Base-by-base conservation (phyloP, 2,888 invertebrate species). In the Lochmaea capreae region DNA sequence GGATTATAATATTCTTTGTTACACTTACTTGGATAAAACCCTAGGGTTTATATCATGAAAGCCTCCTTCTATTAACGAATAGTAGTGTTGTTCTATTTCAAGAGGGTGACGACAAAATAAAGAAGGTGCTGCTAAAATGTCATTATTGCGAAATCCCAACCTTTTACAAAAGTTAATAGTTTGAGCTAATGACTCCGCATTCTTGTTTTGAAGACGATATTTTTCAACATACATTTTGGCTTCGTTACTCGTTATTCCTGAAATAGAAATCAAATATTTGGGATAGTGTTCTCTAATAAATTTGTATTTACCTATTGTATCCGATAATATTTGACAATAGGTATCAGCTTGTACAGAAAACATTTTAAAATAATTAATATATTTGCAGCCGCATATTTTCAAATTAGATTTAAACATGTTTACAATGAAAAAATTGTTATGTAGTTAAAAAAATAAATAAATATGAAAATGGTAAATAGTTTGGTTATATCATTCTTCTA, bases 21-120 rank as follows among this genome's bases (percentile, higher is more conserved):
- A 85, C 80, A 74, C 89, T 81, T 79, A 85, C 85, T 79, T 83
- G 33, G 77, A 65, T 71, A 86, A 75, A 49, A 81, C 65, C 57
- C 67, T 42, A 6, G 84, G 80, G 71, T 76, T 77, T 22, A 90
- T 83, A 14, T 83, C 76, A 2, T 80, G 74, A 77, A 92, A 91
- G 16, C 91, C 90, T 82, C 91, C 91, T 86, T 93, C 93, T 76
- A 86, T 87, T 14, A 93, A 85, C 61, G 91, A 89, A 81, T 89
- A 88, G 74, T 90, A 90, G 79, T 92, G 91, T 81, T 93, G 92
- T 66, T 90, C 89, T 80, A 92, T 84, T 43, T 90, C 89, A 33
- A 89, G 86, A 1, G 89, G 88, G 79, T 89, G 89, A 83, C 89
- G 88, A 68, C 88, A 89, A n/a, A 93, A 87, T 3, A 93, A 74